These are phyloP conservation scores for Rhinichthys osculus DNA, from an alignment of 2,797 vertebrate species.

Conservation along the genomic window DNA sequence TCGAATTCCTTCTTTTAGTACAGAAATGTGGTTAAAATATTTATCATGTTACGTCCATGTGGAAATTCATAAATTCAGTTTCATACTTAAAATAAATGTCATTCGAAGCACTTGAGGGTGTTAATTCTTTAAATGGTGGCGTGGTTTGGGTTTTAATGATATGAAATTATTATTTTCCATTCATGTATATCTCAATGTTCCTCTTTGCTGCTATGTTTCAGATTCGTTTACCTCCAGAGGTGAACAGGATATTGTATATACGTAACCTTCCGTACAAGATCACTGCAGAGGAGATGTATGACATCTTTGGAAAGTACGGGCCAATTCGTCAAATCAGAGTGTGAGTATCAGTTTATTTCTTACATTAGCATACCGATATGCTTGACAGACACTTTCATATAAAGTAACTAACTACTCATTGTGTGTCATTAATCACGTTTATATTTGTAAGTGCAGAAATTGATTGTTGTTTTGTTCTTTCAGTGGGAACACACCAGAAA, in stretches of 20 bases:
- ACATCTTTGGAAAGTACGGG: conserved; percentile 98
- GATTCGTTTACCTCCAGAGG: conserved; percentile 96
- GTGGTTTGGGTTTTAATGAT: not conserved
- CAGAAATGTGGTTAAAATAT: not conserved
- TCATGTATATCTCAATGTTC: not conserved
- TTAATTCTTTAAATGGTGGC: not conserved
- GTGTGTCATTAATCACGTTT: not conserved
- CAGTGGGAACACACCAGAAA: conserved; percentile 96
- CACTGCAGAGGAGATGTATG: conserved; percentile 98
- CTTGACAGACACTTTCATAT: not conserved
- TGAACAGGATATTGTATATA: conserved; percentile 96
- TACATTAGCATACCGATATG: too few relatives aligned
- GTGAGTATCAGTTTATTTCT: conserved; percentile 78
- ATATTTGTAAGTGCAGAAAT: not conserved
- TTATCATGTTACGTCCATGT: not conserved
- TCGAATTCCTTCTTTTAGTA: not conserved
- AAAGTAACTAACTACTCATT: too few relatives aligned
- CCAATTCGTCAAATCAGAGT: conserved; percentile 98
- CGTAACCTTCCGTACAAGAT: conserved; percentile 97
- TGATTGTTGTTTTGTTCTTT: conserved; percentile 14
- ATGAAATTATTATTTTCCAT: not conserved
- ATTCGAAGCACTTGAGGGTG: not conserved
- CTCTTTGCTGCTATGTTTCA: conserved; percentile 58
- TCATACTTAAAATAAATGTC: too few relatives aligned
- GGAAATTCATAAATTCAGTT: not conserved